Evolutionary conservation across 2,888 invertebrate genomes (phyloP).

Genomic region (Dicycla oo): DNA sequence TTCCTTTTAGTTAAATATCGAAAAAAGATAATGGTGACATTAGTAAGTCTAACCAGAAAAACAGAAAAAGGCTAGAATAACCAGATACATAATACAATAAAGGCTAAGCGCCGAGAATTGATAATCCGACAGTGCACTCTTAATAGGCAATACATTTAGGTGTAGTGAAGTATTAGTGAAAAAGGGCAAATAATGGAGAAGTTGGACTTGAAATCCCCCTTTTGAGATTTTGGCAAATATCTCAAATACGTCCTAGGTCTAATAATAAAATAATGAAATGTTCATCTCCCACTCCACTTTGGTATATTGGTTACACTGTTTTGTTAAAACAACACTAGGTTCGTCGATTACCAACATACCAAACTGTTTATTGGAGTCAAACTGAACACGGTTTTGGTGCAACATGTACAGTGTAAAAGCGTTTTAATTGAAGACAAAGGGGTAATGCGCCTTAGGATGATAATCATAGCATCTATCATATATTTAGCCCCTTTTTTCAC

Average conservation of each 20-base stretch:
- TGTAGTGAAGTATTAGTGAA: neutral
- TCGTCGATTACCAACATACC: no score
- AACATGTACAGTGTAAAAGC: no score
- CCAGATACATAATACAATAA: constrained; percentile 31
- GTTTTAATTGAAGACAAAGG: no score
- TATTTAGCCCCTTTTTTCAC: no score
- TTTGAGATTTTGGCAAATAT: neutral
- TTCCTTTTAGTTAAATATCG: constrained; percentile 48
- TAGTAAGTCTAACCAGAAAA: constrained; percentile 59
- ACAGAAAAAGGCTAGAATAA: constrained; percentile 43
- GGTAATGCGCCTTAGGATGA: no score
- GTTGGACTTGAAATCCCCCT: neutral
- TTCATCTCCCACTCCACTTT: neutral
- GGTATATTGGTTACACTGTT: neutral
- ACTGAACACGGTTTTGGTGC: no score
- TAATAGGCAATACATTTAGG: neutral
- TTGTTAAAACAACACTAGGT: no score
- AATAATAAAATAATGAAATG: neutral
- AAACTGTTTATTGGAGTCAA: no score
- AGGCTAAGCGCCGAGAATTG: neutral
- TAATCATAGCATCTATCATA: no score
- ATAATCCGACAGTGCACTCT: neutral
- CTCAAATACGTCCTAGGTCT: neutral
- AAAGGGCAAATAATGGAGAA: neutral
- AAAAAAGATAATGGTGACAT: constrained; percentile 48